These are phyloP conservation scores for Zosterops borbonicus DNA, from an alignment of 2,113 vertebrate species.

Conservation along the genomic window DNA sequence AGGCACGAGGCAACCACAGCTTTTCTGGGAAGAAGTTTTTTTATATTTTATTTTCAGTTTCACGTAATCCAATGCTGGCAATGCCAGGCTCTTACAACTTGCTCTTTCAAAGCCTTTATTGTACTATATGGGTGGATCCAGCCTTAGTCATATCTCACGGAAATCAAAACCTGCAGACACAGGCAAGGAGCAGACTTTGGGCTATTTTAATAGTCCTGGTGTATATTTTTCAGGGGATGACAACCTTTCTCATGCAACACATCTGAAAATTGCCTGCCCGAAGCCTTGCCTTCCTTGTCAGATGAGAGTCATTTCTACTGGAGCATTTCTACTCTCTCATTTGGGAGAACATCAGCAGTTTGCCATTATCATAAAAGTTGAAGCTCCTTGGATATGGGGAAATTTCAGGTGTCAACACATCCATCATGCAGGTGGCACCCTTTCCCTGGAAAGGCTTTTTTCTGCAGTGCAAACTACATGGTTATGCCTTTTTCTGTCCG, in stretches of 20 bases:
- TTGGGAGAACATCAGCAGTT: not conserved
- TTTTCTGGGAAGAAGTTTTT: not conserved
- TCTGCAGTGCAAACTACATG: not conserved
- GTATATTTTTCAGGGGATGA: not conserved
- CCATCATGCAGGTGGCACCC: not conserved
- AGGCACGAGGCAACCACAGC: too few relatives aligned
- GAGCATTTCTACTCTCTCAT: not conserved
- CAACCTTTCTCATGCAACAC: rapidly evolving
- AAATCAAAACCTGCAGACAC: not conserved
- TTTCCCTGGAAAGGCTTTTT: not conserved
- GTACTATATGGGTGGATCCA: not conserved
- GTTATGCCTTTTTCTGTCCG: not conserved
- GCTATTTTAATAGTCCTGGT: not conserved
- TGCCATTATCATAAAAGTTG: not conserved
- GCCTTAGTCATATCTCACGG: not conserved
- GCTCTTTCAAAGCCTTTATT: not conserved
- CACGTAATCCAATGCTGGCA: not conserved
- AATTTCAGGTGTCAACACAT: not conserved
- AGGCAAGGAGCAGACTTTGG: not conserved
- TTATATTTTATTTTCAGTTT: not conserved
- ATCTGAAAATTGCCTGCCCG: not conserved
- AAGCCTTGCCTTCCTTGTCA: not conserved
- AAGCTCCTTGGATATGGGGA: not conserved
- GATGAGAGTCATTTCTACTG: not conserved
- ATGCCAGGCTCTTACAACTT: not conserved